These are phyloP conservation scores for Epirrhoe tristata DNA, from an alignment of 2,888 invertebrate species.

Conservation along the genomic window DNA sequence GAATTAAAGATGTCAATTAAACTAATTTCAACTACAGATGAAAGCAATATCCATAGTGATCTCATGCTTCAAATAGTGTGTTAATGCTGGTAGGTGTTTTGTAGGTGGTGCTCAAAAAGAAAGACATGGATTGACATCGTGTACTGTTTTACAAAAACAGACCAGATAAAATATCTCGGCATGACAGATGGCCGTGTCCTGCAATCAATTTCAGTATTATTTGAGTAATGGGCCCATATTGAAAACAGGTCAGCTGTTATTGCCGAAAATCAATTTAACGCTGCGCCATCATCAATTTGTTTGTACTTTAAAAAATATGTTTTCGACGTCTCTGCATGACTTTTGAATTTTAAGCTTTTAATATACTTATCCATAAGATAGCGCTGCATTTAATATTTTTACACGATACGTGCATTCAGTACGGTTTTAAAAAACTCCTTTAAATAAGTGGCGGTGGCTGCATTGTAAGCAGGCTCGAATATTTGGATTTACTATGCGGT, in stretches of 20 bases:
- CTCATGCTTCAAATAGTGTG: too few species aligned
- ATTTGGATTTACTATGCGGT: too few species aligned
- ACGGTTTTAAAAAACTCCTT: not conserved
- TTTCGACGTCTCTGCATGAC: not conserved
- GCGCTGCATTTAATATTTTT: not conserved
- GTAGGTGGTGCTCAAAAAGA: too few species aligned
- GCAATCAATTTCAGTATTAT: constrained; percentile 24
- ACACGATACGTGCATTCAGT: not conserved
- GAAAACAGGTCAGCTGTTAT: constrained; percentile 32
- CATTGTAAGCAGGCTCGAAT: too few species aligned
- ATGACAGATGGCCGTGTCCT: constrained; percentile 22
- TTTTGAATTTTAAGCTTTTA: not conserved
- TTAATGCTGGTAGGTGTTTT: too few species aligned
- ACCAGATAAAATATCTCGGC: constrained; percentile 13
- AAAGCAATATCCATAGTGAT: too few species aligned
- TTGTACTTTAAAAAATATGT: constrained; percentile 20
- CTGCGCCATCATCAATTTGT: constrained; percentile 26
- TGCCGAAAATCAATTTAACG: constrained; percentile 27
- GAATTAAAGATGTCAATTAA: too few species aligned
- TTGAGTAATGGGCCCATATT: constrained; percentile 28
- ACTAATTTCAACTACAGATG: too few species aligned
- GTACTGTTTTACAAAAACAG: not conserved
- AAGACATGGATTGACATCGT: not conserved
- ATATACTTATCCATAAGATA: not conserved
- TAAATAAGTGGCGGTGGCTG: not conserved